Evolutionary conservation across 2,113 vertebrate species (phyloP).

Genomic region (Rhinolophus ferrumequinum): DNA sequence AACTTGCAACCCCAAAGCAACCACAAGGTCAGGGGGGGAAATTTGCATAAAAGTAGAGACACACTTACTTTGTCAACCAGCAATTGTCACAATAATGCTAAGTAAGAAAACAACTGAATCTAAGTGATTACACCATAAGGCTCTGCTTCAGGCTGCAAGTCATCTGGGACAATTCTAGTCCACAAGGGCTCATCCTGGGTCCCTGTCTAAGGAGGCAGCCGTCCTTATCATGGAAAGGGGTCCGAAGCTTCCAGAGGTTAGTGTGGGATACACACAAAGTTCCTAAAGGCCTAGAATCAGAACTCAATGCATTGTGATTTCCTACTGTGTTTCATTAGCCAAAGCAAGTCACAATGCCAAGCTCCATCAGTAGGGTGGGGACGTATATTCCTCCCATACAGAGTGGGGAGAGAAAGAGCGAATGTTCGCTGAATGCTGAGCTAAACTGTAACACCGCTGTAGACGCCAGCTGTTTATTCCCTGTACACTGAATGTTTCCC

Average conservation of each 20-base stretch:
- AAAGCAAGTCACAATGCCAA: background rate
- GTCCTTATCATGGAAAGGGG: background rate
- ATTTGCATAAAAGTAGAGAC: background rate
- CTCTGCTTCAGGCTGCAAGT: background rate
- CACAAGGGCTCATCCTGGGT: background rate
- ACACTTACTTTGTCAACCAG: background rate
- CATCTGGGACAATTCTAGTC: background rate
- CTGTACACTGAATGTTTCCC: background rate
- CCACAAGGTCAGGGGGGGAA: background rate
- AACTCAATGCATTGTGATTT: background rate
- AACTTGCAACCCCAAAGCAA: background rate
- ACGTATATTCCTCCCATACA: background rate
- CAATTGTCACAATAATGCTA: background rate
- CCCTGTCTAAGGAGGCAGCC: background rate
- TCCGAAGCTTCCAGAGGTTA: background rate
- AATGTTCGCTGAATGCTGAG: background rate
- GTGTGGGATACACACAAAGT: background rate
- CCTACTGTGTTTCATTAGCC: background rate
- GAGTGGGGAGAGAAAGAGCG: background rate
- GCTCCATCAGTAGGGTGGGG: background rate
- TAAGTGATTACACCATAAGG: background rate
- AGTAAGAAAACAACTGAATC: background rate
- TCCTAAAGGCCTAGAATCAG: background rate
- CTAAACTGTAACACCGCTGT: background rate
- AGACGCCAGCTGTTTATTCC: background rate